Conservation (phyloP, 2,797 vertebrate genomes). For the Thamnophis elegans region DNA sequence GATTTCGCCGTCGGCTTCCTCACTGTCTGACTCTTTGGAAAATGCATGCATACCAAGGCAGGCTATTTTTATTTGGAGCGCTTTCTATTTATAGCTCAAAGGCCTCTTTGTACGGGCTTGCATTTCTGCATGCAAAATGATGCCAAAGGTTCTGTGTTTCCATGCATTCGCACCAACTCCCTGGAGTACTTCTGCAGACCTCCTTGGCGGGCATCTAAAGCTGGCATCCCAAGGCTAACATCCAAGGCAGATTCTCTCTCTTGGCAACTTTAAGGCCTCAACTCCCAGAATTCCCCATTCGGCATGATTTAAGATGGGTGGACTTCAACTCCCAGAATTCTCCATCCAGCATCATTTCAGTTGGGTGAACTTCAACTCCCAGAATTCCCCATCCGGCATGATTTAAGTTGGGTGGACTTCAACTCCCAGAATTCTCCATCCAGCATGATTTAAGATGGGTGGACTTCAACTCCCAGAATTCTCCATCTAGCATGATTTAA, state of each 20-base stretch:
- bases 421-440: too few species aligned
- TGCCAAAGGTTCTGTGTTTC: neutral
- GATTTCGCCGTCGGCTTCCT: neutral
- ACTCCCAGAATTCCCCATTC: too few species aligned
- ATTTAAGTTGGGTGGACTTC: too few species aligned
- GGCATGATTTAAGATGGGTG: too few species aligned
- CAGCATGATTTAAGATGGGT: too few species aligned
- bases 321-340: too few species aligned
- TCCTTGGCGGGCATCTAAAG: neutral
- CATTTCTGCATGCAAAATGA: neutral
- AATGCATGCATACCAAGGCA: neutral
- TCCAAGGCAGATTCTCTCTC: neutral
- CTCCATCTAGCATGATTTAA: too few species aligned
- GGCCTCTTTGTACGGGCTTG: neutral
- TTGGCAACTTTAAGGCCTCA: too few species aligned
- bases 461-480: too few species aligned
- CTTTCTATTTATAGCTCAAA: conserved; percentile 6
- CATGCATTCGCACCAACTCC: neutral
- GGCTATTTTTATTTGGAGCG: neutral
- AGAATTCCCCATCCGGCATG: too few species aligned
- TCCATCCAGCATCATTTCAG: too few species aligned
- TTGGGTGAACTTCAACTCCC: too few species aligned
- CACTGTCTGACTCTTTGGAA: neutral
- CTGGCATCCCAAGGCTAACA: neutral
- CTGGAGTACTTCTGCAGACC: neutral